Evolutionary conservation across 2,888 invertebrate genomes (phyloP).

Genomic region (Phengaris alcon): DNA sequence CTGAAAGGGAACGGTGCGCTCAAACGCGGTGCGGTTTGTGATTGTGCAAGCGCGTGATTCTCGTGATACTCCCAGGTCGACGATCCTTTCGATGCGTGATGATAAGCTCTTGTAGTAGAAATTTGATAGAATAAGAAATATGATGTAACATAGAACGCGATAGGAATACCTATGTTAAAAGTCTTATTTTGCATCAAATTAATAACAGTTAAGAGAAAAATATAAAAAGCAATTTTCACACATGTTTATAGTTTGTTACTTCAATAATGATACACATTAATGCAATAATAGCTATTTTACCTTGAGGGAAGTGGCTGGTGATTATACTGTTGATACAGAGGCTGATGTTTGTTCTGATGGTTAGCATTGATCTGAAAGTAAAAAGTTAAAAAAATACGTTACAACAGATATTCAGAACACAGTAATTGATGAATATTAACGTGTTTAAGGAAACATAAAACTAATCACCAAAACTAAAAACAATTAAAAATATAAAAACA

Average conservation of each 20-base stretch:
- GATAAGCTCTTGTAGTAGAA: not conserved
- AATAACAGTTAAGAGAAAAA: not conserved
- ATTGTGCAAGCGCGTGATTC: constrained; percentile 34
- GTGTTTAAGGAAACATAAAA: not conserved
- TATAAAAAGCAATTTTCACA: constrained; percentile 4
- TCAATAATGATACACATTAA: not conserved
- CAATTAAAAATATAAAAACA: too few species aligned
- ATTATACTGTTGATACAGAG: constrained; percentile 64
- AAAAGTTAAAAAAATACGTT: constrained; percentile 11
- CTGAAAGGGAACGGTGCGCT: constrained; percentile 63
- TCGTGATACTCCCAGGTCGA: not conserved
- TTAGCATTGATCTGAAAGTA: constrained; percentile 63
- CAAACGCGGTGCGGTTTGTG: constrained; percentile 51
- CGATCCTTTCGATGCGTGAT: not conserved
- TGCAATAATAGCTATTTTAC: constrained; percentile 44
- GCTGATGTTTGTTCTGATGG: constrained; percentile 64
- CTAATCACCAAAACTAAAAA: not conserved
- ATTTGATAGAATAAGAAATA: constrained; percentile 15
- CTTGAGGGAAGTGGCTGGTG: constrained; percentile 66
- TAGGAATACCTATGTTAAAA: not conserved
- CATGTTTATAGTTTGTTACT: not conserved
- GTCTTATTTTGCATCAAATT: constrained; percentile 4
- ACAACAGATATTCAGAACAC: constrained; percentile 5
- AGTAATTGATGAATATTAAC: not conserved
- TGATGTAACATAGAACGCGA: not conserved